Evolutionary conservation across 1,140 invertebrate species (phyloP).

Genomic region (Procambarus clarkii): DNA sequence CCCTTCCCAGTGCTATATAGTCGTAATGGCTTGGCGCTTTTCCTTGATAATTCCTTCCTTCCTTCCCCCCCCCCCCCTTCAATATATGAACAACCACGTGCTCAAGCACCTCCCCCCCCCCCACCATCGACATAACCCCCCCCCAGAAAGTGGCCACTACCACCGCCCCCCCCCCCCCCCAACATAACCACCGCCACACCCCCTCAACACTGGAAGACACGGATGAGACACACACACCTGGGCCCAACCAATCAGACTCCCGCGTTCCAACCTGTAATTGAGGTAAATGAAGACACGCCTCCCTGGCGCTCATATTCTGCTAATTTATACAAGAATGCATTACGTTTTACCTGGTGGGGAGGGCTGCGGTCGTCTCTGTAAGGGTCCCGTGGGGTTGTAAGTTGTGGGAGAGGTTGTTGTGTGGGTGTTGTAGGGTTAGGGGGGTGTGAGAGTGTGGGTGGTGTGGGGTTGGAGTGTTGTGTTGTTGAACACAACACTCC

Average conservation of each 20-base stretch:
- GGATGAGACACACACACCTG: not conserved
- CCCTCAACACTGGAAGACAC: not conserved
- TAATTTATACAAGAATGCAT: slow-evolving; percentile 55
- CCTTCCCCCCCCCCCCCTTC: too few species aligned
- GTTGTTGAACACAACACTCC: too few species aligned
- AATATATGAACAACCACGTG: too few species aligned
- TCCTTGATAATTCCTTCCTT: too few species aligned
- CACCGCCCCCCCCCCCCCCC: too few species aligned
- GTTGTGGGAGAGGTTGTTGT: not conserved
- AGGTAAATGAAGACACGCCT: slow-evolving; percentile 49
- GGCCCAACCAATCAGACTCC: slow-evolving; percentile 34
- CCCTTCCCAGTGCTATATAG: too few species aligned
- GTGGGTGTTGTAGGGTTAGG: too few species aligned
- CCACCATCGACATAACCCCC: too few species aligned
- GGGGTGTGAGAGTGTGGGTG: too few species aligned
- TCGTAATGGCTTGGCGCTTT: too few species aligned
- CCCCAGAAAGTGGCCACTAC: not conserved
- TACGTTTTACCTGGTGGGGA: not conserved
- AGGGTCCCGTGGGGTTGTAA: not conserved
- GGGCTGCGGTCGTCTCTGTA: not conserved
- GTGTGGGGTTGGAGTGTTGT: too few species aligned
- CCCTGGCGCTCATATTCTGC: slow-evolving; percentile 29
- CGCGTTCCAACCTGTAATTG: slow-evolving; percentile 45
- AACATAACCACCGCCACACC: not conserved
- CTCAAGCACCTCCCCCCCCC: too few species aligned